These are phyloP conservation scores for Zonitis immaculata DNA, from an alignment of 2,888 invertebrate species.

Conservation along the genomic window DNA sequence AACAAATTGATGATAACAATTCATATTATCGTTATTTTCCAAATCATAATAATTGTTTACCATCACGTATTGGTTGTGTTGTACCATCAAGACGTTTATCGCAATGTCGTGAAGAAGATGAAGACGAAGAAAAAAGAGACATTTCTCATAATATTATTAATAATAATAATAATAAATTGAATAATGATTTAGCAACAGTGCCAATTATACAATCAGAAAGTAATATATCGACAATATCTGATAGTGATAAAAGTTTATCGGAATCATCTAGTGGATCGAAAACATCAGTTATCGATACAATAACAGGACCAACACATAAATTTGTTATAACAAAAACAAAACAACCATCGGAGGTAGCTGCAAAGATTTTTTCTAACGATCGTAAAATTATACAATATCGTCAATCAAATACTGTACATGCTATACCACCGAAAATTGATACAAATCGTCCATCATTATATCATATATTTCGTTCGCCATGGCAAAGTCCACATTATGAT, in stretches of 20 bases:
- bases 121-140: constrained; percentile 57
- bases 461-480: constrained; percentile 55
- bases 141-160: not conserved
- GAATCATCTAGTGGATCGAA: constrained; percentile 46
- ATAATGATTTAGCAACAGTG: constrained; percentile 1
- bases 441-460: constrained; percentile 58
- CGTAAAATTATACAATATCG: constrained; percentile 45
- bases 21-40: constrained; percentile 68
- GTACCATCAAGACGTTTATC: constrained; percentile 65
- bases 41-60: constrained; percentile 66
- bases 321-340: constrained; percentile 54
- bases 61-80: constrained; percentile 53
- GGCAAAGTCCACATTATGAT: constrained; percentile 65
- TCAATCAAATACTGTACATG: constrained; percentile 63
- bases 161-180: constrained; percentile 18
- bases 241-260: constrained; percentile 47
- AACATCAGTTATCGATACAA: constrained; percentile 47
- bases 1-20: constrained; percentile 52
- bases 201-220: constrained; percentile 35
- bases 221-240: constrained; percentile 42
- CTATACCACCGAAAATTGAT: constrained; percentile 57
- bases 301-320: constrained; percentile 52
- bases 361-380: constrained; percentile 50
- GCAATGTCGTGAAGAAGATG: constrained; percentile 80
- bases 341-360: constrained; percentile 42